These are phyloP conservation scores for Erythrolamprus reginae DNA, from an alignment of 2,113 vertebrate species.

Conservation along the genomic window DNA sequence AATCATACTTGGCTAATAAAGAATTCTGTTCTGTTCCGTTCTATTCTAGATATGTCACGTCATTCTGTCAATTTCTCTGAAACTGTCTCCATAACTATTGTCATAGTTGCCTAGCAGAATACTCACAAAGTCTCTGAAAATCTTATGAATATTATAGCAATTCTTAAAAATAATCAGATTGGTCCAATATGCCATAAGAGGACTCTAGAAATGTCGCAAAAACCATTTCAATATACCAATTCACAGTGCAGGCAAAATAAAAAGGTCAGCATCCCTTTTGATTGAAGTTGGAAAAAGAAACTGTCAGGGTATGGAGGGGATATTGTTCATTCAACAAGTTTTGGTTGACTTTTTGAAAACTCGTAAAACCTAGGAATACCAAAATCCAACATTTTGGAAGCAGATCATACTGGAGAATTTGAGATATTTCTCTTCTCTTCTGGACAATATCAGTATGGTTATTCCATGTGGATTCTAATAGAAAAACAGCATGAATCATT, in stretches of 20 bases:
- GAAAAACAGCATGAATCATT: background rate
- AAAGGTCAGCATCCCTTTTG: background rate
- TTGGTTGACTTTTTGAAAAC: background rate
- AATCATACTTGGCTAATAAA: too few relatives aligned
- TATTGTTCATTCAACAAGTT: background rate
- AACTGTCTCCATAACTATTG: background rate
- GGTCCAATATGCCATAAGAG: background rate
- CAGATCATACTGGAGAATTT: background rate
- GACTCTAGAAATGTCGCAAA: background rate
- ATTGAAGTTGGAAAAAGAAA: background rate
- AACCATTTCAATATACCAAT: background rate
- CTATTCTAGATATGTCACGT: too few relatives aligned
- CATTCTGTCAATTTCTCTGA: background rate
- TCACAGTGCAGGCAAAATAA: background rate
- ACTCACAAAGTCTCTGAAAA: background rate
- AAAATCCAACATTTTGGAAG: background rate
- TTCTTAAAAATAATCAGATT: background rate
- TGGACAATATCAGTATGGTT: background rate
- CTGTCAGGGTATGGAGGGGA: background rate
- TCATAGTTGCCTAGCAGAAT: background rate
- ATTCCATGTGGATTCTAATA: background rate
- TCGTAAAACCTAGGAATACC: background rate
- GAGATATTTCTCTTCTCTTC: background rate
- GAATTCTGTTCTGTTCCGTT: too few relatives aligned
- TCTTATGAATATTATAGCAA: background rate